Evolutionary conservation across 1,140 invertebrate species (phyloP).

Genomic region (Pogonognathellus flavescens): DNA sequence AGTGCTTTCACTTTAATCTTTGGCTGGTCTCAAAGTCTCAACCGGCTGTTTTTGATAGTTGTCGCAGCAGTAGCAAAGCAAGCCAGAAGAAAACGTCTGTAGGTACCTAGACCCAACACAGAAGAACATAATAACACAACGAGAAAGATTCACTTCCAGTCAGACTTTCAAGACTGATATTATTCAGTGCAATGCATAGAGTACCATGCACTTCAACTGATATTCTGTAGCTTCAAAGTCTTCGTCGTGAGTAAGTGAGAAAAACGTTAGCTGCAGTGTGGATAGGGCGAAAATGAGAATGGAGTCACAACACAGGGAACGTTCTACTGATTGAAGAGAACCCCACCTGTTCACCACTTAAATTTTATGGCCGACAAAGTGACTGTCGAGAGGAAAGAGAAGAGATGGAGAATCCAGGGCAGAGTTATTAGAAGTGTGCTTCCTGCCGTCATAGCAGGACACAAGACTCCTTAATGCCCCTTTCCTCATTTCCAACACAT

Average conservation of each 20-base stretch:
- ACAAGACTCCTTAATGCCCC: background rate
- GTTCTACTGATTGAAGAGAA: slow-evolving; percentile 54
- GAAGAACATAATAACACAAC: background rate
- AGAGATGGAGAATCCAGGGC: slow-evolving; percentile 5
- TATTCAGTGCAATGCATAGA: background rate
- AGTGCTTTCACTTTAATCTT: slow-evolving; percentile 45
- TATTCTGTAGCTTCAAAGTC: background rate
- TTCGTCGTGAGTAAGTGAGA: background rate
- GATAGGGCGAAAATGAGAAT: background rate
- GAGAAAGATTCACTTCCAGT: background rate
- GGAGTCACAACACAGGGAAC: background rate
- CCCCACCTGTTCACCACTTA: slow-evolving; percentile 60
- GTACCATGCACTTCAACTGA: background rate
- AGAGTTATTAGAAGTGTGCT: slow-evolving; percentile 49
- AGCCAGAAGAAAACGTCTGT: background rate
- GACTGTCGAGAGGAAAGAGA: slow-evolving; percentile 41
- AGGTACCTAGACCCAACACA: background rate
- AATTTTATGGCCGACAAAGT: slow-evolving; percentile 57
- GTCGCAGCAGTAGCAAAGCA: slow-evolving; percentile 10
- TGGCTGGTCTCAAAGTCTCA: background rate
- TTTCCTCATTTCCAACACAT: background rate
- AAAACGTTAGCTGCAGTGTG: background rate
- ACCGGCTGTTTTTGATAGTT: background rate
- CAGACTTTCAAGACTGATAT: background rate
- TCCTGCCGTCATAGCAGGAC: slow-evolving; percentile 13